A percentile compares a stretch with the other conserved stretches of the same genome.
phyloP scores from a whole-genome alignment of 2,888 invertebrate genomes.

The Priapulus caudatus region DNA sequence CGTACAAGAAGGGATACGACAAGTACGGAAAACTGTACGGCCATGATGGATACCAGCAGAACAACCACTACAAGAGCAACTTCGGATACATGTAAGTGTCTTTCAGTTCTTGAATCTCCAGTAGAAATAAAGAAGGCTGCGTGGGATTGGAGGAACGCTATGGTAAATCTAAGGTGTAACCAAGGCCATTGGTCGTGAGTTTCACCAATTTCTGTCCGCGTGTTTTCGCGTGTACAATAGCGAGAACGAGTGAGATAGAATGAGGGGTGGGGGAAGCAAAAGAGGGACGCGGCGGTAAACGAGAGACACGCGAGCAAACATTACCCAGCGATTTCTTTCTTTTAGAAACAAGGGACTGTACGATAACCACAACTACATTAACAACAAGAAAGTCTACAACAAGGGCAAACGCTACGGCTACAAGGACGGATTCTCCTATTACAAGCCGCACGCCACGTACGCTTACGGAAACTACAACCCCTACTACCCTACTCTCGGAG shows the following conservation, averaged over 20 bases:
- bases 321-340: too few species aligned
- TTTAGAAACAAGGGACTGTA: not conserved
- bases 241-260: too few species aligned
- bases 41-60: not conserved
- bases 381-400: not conserved
- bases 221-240: too few species aligned
- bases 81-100: not conserved
- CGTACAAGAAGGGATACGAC: not conserved
- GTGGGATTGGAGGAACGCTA: too few species aligned
- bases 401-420: not conserved
- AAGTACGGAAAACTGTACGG: not conserved
- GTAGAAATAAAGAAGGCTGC: too few species aligned
- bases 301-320: too few species aligned
- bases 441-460: not conserved
- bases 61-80: not conserved
- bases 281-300: too few species aligned
- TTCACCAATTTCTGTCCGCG: too few species aligned
- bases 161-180: too few species aligned
- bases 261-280: too few species aligned
- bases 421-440: not conserved
- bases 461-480: constrained; percentile 1
- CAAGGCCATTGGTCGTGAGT: too few species aligned
- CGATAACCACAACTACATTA: constrained; percentile 1
- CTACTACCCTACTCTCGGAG: not conserved
- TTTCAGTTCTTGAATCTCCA: too few species aligned